phyloP scores from a whole-genome alignment of 1,140 invertebrate genomes.

The Drosophila subobscura region DNA sequence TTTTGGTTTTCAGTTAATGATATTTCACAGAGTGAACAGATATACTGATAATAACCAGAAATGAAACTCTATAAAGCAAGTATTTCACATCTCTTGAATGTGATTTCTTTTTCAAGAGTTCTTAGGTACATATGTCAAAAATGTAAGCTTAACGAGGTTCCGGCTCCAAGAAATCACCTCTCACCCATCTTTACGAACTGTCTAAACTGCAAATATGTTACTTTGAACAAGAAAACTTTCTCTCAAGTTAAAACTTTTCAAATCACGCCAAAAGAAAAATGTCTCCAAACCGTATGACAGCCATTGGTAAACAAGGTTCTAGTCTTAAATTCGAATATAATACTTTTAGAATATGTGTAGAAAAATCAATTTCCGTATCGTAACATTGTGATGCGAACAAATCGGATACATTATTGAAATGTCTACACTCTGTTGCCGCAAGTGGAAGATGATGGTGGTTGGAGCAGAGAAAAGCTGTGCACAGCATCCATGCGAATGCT shows the following conservation, averaged over 20 bases:
- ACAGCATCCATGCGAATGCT: slow-evolving; percentile 23
- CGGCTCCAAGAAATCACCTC: neutral
- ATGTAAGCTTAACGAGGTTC: slow-evolving; percentile 5
- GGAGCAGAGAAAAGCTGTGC: slow-evolving; percentile 8
- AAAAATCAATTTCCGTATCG: slow-evolving; percentile 38
- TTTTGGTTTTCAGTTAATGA: too few relatives aligned
- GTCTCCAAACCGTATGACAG: slow-evolving; percentile 3
- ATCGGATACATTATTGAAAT: slow-evolving; percentile 70
- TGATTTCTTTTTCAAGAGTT: too few relatives aligned
- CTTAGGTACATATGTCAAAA: slow-evolving; percentile 23
- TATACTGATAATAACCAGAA: too few relatives aligned
- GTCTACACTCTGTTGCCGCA: slow-evolving; percentile 30
- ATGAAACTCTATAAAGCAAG: too few relatives aligned
- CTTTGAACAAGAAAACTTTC: slow-evolving; percentile 22
- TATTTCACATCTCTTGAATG: too few relatives aligned
- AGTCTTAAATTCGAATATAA: slow-evolving; percentile 15
- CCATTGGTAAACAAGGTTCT: slow-evolving; percentile 16
- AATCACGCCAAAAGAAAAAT: slow-evolving; percentile 12
- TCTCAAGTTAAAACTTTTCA: slow-evolving; percentile 23
- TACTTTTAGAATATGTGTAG: slow-evolving; percentile 35
- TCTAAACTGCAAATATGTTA: slow-evolving; percentile 27
- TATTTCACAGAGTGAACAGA: too few relatives aligned
- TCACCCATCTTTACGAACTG: slow-evolving; percentile 6
- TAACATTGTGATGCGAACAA: slow-evolving; percentile 20
- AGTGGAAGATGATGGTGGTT: slow-evolving; percentile 14